Evolutionary conservation across 23 tunicate genomes (phyloP), one percentile per base, ranked within the genome.

Genomic region (Halocynthia aurantium): DNA sequence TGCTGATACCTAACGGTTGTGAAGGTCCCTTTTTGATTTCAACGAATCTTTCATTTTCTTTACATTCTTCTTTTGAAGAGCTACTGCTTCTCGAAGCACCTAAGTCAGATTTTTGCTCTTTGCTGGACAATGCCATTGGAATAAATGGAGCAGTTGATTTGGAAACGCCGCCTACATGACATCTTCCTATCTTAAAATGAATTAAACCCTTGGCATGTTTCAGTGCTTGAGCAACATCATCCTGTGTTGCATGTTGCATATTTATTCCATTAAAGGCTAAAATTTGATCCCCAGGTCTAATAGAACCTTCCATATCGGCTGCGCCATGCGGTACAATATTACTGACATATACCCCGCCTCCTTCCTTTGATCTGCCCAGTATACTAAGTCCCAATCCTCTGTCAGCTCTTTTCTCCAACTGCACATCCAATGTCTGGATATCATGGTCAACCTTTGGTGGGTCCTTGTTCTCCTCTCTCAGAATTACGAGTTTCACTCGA

Each of bases 1-100:
- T 88, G 55, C 88, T 88, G 84, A 95, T 85, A 10, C 99, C 99
- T 10, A 95, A 87, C 6, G 99, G 95, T 66, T 86, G 84, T 62
- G 77, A 53, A 18, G 89, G 83, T 21, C 69, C 90, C 80, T 85
- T 91, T 9, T 81, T 81, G 60, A 91, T 91, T 67, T 91, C 97
- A 22, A 91, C 88, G 44, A 85, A 85, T 58, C 89, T 62, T 18
- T 85, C 56, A 55, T 71, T 55, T 49, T 81, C 86, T 57, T 74
- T 80, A 50, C 83, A 22, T 10, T 89, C 96, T 8, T 53, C 18
- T 70, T 70, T 70, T 15, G 75, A 8, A 13, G 62, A 52, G 50
- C 18, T 18, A 12, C 50, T 55, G 17, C 64, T 4, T 60, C 64
- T 11, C 5, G 49, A 67, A 11, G 22, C 18, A 50, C 72, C 17